Evolutionary conservation across 2,113 vertebrate genomes (phyloP).

Genomic region (Gopherus flavomarginatus): DNA sequence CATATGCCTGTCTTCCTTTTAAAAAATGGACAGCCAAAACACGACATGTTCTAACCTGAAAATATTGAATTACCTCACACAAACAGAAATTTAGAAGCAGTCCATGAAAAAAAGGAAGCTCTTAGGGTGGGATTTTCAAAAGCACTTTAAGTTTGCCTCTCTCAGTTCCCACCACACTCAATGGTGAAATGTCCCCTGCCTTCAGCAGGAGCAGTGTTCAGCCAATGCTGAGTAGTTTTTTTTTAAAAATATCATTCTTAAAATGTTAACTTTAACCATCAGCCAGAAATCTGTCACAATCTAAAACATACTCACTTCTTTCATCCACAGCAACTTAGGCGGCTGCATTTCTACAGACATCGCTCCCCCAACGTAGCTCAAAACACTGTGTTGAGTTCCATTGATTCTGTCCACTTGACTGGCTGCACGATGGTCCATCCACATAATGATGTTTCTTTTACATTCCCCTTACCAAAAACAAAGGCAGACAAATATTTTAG

Average conservation of each 20-base stretch:
- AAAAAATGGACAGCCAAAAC: neutral
- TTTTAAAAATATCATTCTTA: neutral
- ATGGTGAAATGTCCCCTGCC: neutral
- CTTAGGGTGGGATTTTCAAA: neutral
- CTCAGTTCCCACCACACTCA: neutral
- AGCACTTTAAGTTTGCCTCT: neutral
- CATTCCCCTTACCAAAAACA: conserved; percentile 75
- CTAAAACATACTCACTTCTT: conserved; percentile 85
- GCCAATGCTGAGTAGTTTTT: neutral
- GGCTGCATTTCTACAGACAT: conserved; percentile 99
- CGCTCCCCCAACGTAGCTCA: conserved; percentile 88
- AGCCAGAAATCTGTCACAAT: neutral
- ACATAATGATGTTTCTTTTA: conserved; percentile 92
- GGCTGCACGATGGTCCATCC: conserved; percentile 95
- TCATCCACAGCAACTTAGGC: conserved; percentile 96
- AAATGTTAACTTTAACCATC: neutral
- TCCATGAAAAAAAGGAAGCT: neutral
- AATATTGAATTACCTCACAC: neutral
- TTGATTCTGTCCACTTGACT: conserved; percentile 90
- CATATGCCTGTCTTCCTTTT: neutral
- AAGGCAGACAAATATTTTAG: neutral
- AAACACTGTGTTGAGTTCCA: conserved; percentile 80
- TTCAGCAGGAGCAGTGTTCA: neutral
- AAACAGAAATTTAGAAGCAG: conserved; percentile 1
- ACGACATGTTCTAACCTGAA: conserved; percentile 14